Percentiles rank a stretch among this genome's conserved stretches.
Evolutionary conservation across 2,888 invertebrate genomes (phyloP).

Genomic region (Scaptodrosophila latifasciaeformis): DNA sequence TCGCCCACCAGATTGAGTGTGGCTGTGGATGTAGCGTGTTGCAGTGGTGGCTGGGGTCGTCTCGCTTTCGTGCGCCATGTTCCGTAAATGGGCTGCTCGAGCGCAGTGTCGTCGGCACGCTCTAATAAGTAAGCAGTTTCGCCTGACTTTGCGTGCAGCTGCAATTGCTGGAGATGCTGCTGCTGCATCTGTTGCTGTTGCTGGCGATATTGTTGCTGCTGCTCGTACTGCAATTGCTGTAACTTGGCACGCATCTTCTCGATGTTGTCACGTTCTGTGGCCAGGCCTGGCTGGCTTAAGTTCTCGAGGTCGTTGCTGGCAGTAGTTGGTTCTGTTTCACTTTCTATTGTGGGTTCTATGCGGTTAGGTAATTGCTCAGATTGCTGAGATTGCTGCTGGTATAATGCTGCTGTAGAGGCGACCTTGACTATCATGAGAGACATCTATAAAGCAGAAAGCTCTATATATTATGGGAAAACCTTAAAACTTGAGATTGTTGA

Average conservation of each 20-base stretch:
- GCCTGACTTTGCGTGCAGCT: slow-evolving; percentile 54
- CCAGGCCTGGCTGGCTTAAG: slow-evolving; percentile 31
- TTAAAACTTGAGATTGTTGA: too few relatives aligned
- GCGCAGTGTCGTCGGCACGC: slow-evolving; percentile 64
- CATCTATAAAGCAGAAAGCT: slow-evolving; percentile 59
- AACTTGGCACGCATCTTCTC: slow-evolving; percentile 70
- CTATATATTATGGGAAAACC: neutral
- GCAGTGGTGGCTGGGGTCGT: slow-evolving; percentile 61
- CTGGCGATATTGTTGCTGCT: slow-evolving; percentile 53
- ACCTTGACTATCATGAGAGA: slow-evolving; percentile 72
- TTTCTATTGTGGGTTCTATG: slow-evolving; percentile 27
- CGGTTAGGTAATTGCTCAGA: slow-evolving; percentile 44
- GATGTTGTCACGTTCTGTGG: slow-evolving; percentile 45
- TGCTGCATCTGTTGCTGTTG: slow-evolving; percentile 52
- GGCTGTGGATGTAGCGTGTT: slow-evolving; percentile 43
- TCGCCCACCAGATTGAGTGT: too few relatives aligned
- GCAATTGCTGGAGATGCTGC: slow-evolving; percentile 51
- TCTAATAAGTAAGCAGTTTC: slow-evolving; percentile 72
- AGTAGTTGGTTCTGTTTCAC: slow-evolving; percentile 19
- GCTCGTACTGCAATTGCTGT: slow-evolving; percentile 63
- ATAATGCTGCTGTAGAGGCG: slow-evolving; percentile 66
- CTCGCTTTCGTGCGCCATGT: slow-evolving; percentile 74
- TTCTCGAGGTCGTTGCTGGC: slow-evolving; percentile 40
- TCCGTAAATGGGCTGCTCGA: slow-evolving; percentile 67
- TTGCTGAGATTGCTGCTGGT: slow-evolving; percentile 53